Conservation (phyloP, 1,140 invertebrate species). For the Cotesia chilonis region DNA sequence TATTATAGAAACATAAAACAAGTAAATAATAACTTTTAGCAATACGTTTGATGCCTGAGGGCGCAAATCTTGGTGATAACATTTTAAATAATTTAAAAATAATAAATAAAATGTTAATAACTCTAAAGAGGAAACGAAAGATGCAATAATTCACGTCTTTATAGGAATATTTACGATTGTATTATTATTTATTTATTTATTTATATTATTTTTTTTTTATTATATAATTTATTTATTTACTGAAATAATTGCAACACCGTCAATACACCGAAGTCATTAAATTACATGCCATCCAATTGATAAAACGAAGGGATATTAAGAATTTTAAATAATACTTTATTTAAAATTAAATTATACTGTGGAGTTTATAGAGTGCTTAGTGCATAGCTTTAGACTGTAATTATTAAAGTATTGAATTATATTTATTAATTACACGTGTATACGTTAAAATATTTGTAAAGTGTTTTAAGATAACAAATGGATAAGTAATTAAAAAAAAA, state of each 20-base stretch:
- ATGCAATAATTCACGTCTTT: too few species aligned
- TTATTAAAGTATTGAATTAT: too few species aligned
- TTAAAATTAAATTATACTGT: slow-evolving; percentile 16
- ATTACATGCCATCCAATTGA: slow-evolving; percentile 35
- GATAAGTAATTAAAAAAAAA: background rate
- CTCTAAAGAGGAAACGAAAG: background rate
- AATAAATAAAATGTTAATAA: background rate
- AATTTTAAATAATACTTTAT: background rate
- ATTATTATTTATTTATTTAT: too few species aligned
- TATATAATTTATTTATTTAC: too few species aligned
- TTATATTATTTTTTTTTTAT: too few species aligned
- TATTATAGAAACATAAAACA: background rate
- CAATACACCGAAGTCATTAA: slow-evolving; percentile 35
- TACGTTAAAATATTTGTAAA: slow-evolving; percentile 33
- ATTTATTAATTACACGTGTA: slow-evolving; percentile 30
- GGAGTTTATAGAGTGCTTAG: slow-evolving; percentile 28
- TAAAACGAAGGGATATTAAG: background rate
- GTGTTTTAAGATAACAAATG: slow-evolving; percentile 4
- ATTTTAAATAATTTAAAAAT: background rate
- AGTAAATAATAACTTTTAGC: slow-evolving; percentile 1
- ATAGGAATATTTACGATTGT: too few species aligned
- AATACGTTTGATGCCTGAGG: background rate
- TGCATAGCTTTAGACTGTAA: slow-evolving; percentile 12
- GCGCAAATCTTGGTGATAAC: slow-evolving; percentile 3
- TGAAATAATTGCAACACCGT: background rate